Evolutionary conservation across 2,888 invertebrate species (phyloP), one percentile per base, ranked within the genome.

Genomic region (Congeria kusceri): DNA sequence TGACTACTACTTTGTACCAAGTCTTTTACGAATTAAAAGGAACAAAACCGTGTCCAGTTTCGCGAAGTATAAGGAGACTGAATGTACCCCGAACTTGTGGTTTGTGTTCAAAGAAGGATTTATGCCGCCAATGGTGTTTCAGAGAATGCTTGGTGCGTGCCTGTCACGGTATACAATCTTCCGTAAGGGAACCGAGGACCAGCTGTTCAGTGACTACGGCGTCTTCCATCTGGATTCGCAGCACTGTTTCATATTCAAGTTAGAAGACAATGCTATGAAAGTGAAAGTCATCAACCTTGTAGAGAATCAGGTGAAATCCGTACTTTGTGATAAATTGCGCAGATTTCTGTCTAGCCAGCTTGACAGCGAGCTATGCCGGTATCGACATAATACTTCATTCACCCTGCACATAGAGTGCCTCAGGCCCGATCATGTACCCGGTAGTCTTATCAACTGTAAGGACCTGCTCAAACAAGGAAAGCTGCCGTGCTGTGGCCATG

Each of bases 1-100:
- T n/a, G 76, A 78, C 46, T 80, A 67, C 47, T 83, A 76, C 63
- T 80, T 83, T 67, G 83, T 83, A 39, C 83, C 83, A n/a, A 80
- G 83, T 64, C 61, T 83, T 25, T 61, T 83, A 28, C 61, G 71
- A 59, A 62, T 56, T n/a, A 73, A 73, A 63, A 70, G 77, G 9
- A 61, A 63, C 9, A 44, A 61, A 3, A 29, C 29, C 7, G 47
- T 63, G n/a, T n/a, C 58, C 9, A 25, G 28, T 46, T 70, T 58
- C 3, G 28, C 56, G 7, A 28, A 58, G 13, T 61, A 57, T 3
- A 46, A 49, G n/a, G 44, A 58, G 9, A 63, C 57, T 25, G 20
- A 28, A n/a, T 64, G 69, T 23, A 75, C 80, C 20, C 80, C 83
- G 20, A 47, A 67, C 63, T 57, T 83, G 63, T 83, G 83, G 61